Conservation (phyloP, 2,888 invertebrate genomes). For the Hecatera dysodea region DNA sequence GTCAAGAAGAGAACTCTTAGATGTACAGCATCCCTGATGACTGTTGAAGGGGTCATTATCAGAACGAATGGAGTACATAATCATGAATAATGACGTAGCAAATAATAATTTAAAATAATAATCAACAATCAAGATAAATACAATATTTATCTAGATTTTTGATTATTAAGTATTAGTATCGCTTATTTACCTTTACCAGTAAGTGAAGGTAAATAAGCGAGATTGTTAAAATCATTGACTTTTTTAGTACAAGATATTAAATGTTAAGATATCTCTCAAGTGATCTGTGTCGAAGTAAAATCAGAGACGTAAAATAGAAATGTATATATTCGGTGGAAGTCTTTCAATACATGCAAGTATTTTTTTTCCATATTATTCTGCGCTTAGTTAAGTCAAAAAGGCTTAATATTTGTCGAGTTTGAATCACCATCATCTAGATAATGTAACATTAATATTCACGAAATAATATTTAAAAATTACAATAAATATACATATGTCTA, state of each 20-base stretch:
- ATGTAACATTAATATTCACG: background rate
- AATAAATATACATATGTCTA: background rate
- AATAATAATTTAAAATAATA: no score
- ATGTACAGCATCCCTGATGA: slow-evolving; percentile 67
- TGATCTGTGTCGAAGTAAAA: background rate
- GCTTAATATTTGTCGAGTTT: background rate
- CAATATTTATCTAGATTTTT: background rate
- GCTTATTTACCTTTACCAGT: no score
- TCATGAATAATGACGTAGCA: slow-evolving; percentile 32
- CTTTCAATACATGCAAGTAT: background rate
- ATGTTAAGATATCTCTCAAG: background rate
- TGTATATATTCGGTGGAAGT: background rate
- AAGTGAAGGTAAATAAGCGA: background rate
- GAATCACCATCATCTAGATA: background rate
- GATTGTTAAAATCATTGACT: background rate
- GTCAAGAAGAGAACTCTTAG: slow-evolving; percentile 62
- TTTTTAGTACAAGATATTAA: background rate
- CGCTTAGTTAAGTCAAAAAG: background rate
- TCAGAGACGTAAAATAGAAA: background rate
- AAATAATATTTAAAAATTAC: background rate
- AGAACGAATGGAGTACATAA: slow-evolving; percentile 46
- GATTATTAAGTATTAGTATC: background rate
- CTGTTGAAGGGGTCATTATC: slow-evolving; percentile 58
- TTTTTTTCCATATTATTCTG: background rate
- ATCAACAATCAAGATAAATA: no score